These are phyloP conservation scores for Polydesmus complanatus DNA, from an alignment of 2,888 invertebrate genomes.

Conservation along the genomic window DNA sequence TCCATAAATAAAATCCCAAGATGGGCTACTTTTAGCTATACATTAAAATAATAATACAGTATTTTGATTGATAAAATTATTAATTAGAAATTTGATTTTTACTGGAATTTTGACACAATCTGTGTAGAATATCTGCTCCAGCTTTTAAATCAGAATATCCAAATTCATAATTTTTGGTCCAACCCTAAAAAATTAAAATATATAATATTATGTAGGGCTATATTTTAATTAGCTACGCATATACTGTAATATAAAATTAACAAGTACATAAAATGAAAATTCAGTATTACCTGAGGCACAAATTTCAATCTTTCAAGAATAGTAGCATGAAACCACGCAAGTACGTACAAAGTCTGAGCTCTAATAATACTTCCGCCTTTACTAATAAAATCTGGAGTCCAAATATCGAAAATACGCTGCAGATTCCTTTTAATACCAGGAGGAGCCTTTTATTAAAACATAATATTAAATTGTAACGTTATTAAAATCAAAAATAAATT, in stretches of 20 bases:
- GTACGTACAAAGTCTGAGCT: constrained; percentile 48
- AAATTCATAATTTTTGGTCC: constrained; percentile 82
- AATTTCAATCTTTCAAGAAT: constrained; percentile 75
- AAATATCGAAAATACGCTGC: constrained; percentile 55
- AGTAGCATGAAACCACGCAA: constrained; percentile 79
- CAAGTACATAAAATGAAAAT: neutral
- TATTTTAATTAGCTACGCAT: constrained; percentile 2
- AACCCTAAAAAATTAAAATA: constrained; percentile 47
- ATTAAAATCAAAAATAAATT: too few species aligned
- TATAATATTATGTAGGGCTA: neutral
- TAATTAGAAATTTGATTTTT: constrained; percentile 15
- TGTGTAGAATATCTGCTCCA: constrained; percentile 49
- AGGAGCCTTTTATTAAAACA: constrained; percentile 45
- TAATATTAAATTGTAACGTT: neutral
- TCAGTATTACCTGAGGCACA: constrained; percentile 51
- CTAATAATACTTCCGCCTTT: constrained; percentile 24
- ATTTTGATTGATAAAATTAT: neutral
- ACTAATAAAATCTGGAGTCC: constrained; percentile 40
- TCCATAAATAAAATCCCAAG: constrained; percentile 64
- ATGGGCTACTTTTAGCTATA: constrained; percentile 24
- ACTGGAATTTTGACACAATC: constrained; percentile 33
- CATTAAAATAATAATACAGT: neutral
- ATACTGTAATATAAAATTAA: neutral
- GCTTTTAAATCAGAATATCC: constrained; percentile 64
- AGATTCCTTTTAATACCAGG: constrained; percentile 73